phyloP scores from a whole-genome alignment of 2,113 vertebrate species.

The Cervus canadensis region DNA sequence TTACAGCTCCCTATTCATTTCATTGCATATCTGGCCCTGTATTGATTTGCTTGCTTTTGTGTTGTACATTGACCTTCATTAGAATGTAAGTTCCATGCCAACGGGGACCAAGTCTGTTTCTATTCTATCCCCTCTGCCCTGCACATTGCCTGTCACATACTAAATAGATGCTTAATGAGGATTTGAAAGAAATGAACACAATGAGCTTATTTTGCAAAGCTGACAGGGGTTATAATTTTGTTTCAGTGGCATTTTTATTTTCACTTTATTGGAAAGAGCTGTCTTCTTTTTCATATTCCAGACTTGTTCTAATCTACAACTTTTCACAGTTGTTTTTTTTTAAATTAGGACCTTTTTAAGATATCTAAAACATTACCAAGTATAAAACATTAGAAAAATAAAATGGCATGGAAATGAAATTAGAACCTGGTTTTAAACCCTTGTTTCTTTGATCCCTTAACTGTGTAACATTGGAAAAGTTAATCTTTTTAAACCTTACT shows the following conservation, averaged over 20 bases:
- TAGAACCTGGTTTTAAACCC: neutral
- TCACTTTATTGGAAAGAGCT: neutral
- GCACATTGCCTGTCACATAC: neutral
- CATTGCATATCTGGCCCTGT: rapidly evolving
- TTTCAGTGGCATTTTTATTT: neutral
- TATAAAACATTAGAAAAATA: neutral
- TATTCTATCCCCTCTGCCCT: neutral
- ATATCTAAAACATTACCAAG: neutral
- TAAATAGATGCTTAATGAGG: neutral
- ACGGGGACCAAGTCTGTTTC: neutral
- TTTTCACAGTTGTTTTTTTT: neutral
- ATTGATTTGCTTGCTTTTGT: neutral
- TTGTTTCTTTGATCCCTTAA: neutral
- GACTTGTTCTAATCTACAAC: neutral
- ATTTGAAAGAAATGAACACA: neutral
- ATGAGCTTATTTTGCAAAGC: neutral
- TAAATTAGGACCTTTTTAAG: neutral
- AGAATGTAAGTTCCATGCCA: neutral
- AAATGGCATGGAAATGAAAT: neutral
- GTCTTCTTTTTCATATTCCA: neutral
- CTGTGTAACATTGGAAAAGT: neutral
- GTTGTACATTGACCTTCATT: neutral
- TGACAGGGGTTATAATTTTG: neutral
- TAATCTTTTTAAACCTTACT: neutral
- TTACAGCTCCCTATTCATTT: neutral